A percentile compares a stretch with the other conserved stretches of the same genome.
phyloP scores from a whole-genome alignment of 2,888 invertebrate species.

The Oligia latruncula region DNA sequence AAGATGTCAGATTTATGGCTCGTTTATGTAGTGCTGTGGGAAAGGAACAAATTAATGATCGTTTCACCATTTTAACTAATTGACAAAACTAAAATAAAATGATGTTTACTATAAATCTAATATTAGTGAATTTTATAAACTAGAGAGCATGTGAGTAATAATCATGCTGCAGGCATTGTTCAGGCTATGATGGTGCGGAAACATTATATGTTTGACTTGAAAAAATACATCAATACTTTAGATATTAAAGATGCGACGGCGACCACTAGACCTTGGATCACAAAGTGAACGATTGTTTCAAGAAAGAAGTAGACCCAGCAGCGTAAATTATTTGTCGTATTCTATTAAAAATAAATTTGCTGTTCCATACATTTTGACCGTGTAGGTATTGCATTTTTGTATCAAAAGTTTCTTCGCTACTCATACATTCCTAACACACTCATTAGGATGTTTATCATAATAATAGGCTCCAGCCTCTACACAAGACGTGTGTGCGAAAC shows the following conservation, averaged over 20 bases:
- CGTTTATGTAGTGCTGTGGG: background rate
- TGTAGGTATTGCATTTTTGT: no score
- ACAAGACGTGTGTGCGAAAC: conserved; percentile 1
- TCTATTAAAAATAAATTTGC: no score
- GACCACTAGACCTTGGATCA: background rate
- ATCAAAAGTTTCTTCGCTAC: background rate
- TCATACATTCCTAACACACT: background rate
- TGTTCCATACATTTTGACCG: no score
- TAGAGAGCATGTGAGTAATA: no score
- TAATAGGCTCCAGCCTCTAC: background rate
- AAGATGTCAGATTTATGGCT: background rate
- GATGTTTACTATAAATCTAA: background rate
- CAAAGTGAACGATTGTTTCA: background rate
- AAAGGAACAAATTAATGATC: background rate
- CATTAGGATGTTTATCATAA: background rate
- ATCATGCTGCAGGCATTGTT: no score
- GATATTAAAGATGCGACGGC: background rate
- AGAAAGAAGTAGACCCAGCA: no score
- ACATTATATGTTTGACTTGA: background rate
- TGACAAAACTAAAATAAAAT: background rate
- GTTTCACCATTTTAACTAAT: background rate
- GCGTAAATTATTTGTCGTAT: no score
- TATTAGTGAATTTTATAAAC: no score
- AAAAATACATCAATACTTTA: background rate
- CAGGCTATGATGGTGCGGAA: no score